Evolutionary conservation across 2,113 vertebrate genomes (phyloP), one percentile per base, ranked within the genome.

Genomic region (Albula glossodonta): DNA sequence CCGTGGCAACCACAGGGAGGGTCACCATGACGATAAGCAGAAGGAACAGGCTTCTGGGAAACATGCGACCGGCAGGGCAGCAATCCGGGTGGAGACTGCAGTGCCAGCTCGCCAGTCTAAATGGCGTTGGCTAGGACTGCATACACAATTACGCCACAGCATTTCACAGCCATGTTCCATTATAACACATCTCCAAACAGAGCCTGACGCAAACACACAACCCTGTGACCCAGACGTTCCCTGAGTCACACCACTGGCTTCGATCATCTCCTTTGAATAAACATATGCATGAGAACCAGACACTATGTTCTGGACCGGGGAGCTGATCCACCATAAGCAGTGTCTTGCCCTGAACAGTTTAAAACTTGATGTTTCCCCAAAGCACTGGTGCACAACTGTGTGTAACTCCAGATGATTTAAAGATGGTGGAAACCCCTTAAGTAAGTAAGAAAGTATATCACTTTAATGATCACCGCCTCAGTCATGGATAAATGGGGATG

Each of bases 1-100:
- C 86, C 85, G 87, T 85, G 83, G 81, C 86, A 78, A 84, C 88
- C 91, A 88, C 90, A 86, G 88, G n/a, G 25, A n/a, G 25, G 10
- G 51, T 56, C 41, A 51, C 53, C 84, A 82, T 60, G 81, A 82
- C 52, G 53, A 80, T 63, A 80, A 80, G 48, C 31, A 51, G 41
- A 13, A 79, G 51, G 4, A n/a, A 84, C 0, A 78, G 19, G 48
- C 50, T 41, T 56, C 25, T 9, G 77, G 84, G 74, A 79, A 17
- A 51, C 22, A 52, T 79, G 77, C 31, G 51, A 10, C 51, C 70
- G 25, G 50, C 19, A 11, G 77, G 25, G 50, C 19, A 11, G 77
- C 41, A 48, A 25, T 78, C 31, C 10, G 31, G 48, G 77, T 4
- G 10, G 10, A 48, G 77, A 78, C 4, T 41, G 12, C 41, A 48